These are phyloP conservation scores for Hormaphis cornu DNA, from an alignment of 1,140 invertebrate genomes.

Conservation along the genomic window DNA sequence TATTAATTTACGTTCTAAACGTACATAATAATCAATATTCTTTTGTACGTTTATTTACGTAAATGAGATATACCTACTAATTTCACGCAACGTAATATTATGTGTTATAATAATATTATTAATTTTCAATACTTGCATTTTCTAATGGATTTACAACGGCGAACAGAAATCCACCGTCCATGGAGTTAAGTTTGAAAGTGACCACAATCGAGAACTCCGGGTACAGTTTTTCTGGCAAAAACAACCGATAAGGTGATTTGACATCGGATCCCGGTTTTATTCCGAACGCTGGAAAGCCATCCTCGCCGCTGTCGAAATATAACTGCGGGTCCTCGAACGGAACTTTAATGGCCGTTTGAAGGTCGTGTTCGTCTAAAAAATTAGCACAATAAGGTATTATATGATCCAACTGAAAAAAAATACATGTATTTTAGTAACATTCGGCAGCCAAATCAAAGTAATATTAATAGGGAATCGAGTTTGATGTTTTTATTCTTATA, in stretches of 20 bases:
- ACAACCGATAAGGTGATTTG: slow-evolving; percentile 74
- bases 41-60: too few species aligned
- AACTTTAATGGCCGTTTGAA: slow-evolving; percentile 51
- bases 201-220: slow-evolving; percentile 75
- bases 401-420: too few species aligned
- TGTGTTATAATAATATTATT: neutral
- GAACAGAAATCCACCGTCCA: slow-evolving; percentile 74
- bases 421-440: too few species aligned
- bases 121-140: slow-evolving; percentile 48
- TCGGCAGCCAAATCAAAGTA: too few species aligned
- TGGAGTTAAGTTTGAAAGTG: slow-evolving; percentile 58
- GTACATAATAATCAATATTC: too few species aligned
- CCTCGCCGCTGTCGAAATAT: slow-evolving; percentile 58
- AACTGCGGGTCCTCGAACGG: slow-evolving; percentile 53
- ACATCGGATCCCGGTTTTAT: slow-evolving; percentile 75
- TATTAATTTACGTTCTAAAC: too few species aligned
- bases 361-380: slow-evolving; percentile 49
- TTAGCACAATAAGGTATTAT: too few species aligned
- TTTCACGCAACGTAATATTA: too few species aligned
- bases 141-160: slow-evolving; percentile 87
- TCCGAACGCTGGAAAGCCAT: slow-evolving; percentile 83
- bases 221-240: slow-evolving; percentile 76
- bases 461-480: too few species aligned
- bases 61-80: too few species aligned
- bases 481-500: too few species aligned